phyloP scores from a whole-genome alignment of 2,888 invertebrate species.

The Cheiracanthium punctorium region DNA sequence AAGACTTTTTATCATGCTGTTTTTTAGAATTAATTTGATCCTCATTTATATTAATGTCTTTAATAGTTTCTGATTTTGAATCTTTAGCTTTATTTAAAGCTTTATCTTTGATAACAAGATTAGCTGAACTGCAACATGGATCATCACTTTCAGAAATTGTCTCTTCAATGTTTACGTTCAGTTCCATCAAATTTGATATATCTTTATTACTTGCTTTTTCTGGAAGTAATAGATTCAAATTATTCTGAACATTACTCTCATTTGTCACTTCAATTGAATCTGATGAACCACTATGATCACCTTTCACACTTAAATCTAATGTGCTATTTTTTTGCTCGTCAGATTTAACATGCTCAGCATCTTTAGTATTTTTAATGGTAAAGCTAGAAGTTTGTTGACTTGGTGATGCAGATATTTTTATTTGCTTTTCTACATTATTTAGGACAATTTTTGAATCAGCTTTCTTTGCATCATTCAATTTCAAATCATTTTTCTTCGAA shows the following conservation, averaged over 20 bases:
- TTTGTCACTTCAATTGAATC: background rate
- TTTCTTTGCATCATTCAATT: no score
- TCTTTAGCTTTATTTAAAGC: constrained; percentile 22
- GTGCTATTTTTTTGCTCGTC: background rate
- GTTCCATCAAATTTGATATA: constrained; percentile 49
- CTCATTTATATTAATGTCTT: background rate
- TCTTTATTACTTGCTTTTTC: constrained; percentile 53
- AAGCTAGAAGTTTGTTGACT: no score
- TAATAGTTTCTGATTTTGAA: background rate
- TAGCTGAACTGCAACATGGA: constrained; percentile 36
- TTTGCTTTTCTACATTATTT: no score
- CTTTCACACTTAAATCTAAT: background rate
- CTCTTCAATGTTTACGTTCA: constrained; percentile 55
- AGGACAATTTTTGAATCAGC: no score
- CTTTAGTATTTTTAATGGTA: no score
- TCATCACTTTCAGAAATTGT: constrained; percentile 2
- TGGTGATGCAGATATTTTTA: no score
- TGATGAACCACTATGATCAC: background rate
- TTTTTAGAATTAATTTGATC: background rate
- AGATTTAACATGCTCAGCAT: background rate
- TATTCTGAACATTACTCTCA: constrained; percentile 57
- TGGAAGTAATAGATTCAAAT: constrained; percentile 39
- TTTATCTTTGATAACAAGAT: background rate
- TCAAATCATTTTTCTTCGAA: no score
- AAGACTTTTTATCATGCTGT: constrained; percentile 9